Evolutionary conservation across 2,888 invertebrate genomes (phyloP).

Genomic region (Ichneumoninae sp.): DNA sequence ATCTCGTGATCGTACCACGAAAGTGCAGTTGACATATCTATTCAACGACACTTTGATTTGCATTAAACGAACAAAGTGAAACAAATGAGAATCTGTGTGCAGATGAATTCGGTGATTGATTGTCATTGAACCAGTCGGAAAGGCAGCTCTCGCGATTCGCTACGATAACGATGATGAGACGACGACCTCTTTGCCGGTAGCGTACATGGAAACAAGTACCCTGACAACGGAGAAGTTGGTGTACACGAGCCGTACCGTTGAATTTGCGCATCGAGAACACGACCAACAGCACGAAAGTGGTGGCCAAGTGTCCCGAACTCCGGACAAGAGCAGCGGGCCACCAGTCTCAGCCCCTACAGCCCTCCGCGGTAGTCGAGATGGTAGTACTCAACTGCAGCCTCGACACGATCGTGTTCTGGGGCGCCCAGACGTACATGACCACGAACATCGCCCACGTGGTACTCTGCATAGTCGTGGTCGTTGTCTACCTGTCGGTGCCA

Average conservation of each 20-base stretch:
- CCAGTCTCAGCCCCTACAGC: slow-evolving; percentile 36
- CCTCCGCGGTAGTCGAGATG: slow-evolving; percentile 50
- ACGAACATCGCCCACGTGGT: slow-evolving; percentile 76
- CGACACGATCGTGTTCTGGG: slow-evolving; percentile 74
- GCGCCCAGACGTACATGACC: slow-evolving; percentile 76
- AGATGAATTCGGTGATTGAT: neutral
- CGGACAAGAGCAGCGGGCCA: slow-evolving; percentile 36
- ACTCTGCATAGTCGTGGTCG: slow-evolving; percentile 73
- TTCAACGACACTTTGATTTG: slow-evolving; percentile 69
- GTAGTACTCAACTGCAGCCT: slow-evolving; percentile 56
- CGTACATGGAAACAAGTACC: slow-evolving; percentile 33
- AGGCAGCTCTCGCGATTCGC: slow-evolving; percentile 24
- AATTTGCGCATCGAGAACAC: slow-evolving; percentile 68
- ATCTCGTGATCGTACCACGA: slow-evolving; percentile 34
- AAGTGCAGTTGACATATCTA: slow-evolving; percentile 69
- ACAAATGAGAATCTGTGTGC: neutral
- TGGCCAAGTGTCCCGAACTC: slow-evolving; percentile 68
- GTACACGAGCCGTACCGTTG: slow-evolving; percentile 22
- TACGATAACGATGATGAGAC: neutral
- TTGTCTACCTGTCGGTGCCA: slow-evolving; percentile 73
- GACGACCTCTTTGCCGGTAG: neutral
- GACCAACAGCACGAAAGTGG: slow-evolving; percentile 70
- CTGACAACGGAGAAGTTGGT: neutral
- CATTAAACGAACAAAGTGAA: slow-evolving; percentile 40
- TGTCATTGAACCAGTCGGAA: slow-evolving; percentile 30